A percentile compares a stretch with the other conserved stretches of the same genome.
phyloP scores from a whole-genome alignment of 1,140 invertebrate species.

The Bursaphelenchus mucronatus region DNA sequence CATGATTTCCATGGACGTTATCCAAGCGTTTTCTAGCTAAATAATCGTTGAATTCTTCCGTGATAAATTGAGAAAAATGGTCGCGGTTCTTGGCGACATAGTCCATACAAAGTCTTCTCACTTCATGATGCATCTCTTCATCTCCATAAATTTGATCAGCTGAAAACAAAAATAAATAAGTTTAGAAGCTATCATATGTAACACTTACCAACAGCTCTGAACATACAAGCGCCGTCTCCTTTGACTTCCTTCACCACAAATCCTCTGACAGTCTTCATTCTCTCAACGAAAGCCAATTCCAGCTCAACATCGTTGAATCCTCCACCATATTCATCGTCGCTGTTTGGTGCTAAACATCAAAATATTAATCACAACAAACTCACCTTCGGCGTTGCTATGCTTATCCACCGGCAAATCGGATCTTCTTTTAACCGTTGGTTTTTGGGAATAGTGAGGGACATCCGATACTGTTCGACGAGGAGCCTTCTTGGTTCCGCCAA shows the following conservation, averaged over 20 bases:
- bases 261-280: slow-evolving; percentile 66
- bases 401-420: too few relatives aligned
- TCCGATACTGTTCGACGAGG: too few relatives aligned
- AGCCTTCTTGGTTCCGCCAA: too few relatives aligned
- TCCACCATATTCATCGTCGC: slow-evolving; percentile 49
- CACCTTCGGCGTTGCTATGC: too few relatives aligned
- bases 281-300: slow-evolving; percentile 62
- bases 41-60: slow-evolving; percentile 83
- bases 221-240: slow-evolving; percentile 87
- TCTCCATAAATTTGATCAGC: slow-evolving; percentile 88
- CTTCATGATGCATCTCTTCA: slow-evolving; percentile 81
- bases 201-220: slow-evolving; percentile 67
- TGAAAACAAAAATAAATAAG: slow-evolving; percentile 41
- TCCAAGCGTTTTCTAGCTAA: slow-evolving; percentile 69
- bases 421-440: too few relatives aligned
- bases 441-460: too few relatives aligned
- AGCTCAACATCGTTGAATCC: slow-evolving; percentile 61
- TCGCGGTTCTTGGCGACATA: slow-evolving; percentile 83
- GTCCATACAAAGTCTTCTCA: slow-evolving; percentile 83
- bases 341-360: slow-evolving; percentile 24
- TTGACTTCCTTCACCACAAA: slow-evolving; percentile 80
- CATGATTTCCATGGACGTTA: slow-evolving; percentile 83
- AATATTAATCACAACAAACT: too few relatives aligned
- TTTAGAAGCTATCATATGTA: neutral
- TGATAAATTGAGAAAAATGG: slow-evolving; percentile 86